A percentile compares a stretch with the other conserved stretches of the same genome.
Evolutionary conservation across 2,113 vertebrate species (phyloP).

Genomic region (Dryoscopus gambensis): DNA sequence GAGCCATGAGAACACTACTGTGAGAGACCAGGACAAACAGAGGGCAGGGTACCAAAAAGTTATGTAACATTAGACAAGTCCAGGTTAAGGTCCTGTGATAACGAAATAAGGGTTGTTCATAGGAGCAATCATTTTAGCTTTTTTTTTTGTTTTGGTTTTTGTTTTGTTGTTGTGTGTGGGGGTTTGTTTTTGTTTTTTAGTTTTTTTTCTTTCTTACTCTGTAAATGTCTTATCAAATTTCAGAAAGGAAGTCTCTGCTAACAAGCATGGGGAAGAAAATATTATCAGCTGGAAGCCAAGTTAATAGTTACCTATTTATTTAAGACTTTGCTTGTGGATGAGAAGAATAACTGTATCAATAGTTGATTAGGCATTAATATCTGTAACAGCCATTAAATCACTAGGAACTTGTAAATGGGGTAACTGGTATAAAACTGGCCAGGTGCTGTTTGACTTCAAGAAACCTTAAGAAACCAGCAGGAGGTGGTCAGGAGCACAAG

Average conservation of each 20-base stretch:
- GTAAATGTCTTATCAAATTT: not conserved
- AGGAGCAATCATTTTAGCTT: not conserved
- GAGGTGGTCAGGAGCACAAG: not conserved
- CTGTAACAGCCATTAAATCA: not conserved
- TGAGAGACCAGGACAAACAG: not conserved
- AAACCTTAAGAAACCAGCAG: not conserved
- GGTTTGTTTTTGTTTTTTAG: not conserved
- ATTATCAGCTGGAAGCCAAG: slow-evolving; percentile 30
- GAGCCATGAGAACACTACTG: not conserved
- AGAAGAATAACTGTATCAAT: not conserved
- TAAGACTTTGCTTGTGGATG: not conserved
- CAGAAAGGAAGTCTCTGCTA: slow-evolving; percentile 5
- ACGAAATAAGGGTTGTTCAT: not conserved
- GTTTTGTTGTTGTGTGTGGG: not conserved
- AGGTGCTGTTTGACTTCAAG: not conserved
- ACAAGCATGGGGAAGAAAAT: not conserved
- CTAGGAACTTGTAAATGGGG: not conserved
- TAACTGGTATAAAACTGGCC: not conserved
- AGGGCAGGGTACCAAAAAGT: not conserved
- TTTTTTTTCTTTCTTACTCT: not conserved
- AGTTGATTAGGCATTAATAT: slow-evolving; percentile 1
- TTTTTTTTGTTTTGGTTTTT: not conserved
- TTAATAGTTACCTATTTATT: slow-evolving; percentile 56
- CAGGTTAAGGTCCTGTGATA: not conserved
- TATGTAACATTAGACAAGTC: not conserved